Evolutionary conservation across 2,888 invertebrate species (phyloP), one percentile per base, ranked within the genome.

Genomic region (Orthonevra nobilis): DNA sequence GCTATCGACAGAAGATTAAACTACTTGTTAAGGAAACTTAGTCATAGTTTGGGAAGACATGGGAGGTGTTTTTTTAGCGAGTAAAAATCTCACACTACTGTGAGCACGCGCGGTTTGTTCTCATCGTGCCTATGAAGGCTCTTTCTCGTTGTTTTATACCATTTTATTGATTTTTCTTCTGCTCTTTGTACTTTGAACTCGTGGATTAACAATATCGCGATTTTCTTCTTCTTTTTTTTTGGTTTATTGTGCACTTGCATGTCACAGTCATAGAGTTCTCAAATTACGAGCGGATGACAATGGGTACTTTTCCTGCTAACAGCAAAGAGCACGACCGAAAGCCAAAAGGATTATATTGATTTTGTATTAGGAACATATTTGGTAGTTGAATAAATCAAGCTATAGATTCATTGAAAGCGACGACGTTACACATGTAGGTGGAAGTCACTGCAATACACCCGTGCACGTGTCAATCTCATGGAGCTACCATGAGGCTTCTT

Each of bases 351-450:
- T 70, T 54, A 70, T 61, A 70, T 70, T 38, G 70, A 70, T 61
- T 70, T 61, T 61, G 61, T 61, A 54, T 70, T 61, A 70, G 52
- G 69, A 17, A 60, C 52, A 70, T 69, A 54, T 70, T 61, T 46
- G 52, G 52, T 54, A 61, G 52, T 69, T 54, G 52, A 61, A 70
- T 61, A 61, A 61, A 52, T 70, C 44, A 68, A 52, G 70, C 60
- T 50, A 60, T 60, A 60, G 69, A 60, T 70, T 44, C 32, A 42
- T 30, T 50, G 10, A n/a, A n/a, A n/a, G 10, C 12, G 32, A 50
- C 10, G 10, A 28, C 46, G 20, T 10, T 5, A 20, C 3, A 14
- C 2, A 2, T 3, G 3, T 9, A n/a, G 9, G 17, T 2, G 17
- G 19, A 23, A 0, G 34, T 6, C 4, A n/a, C 20, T 20, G 12